phyloP scores from a whole-genome alignment of 2,113 vertebrate genomes.

The Dryoscopus gambensis region DNA sequence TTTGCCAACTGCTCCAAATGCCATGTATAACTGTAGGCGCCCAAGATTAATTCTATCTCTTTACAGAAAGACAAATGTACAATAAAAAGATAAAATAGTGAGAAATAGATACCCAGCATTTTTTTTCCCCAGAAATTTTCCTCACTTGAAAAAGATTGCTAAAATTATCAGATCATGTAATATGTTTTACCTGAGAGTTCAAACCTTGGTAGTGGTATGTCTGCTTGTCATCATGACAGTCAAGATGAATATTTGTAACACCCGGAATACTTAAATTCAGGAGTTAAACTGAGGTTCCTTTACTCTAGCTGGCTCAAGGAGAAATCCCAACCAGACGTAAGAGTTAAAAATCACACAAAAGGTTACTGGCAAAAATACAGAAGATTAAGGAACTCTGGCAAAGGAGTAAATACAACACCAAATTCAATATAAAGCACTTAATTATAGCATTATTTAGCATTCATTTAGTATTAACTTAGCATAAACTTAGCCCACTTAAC shows the following conservation, averaged over 20 bases:
- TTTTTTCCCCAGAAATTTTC: background rate
- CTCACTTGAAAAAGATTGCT: background rate
- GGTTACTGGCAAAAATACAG: background rate
- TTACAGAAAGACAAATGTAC: background rate
- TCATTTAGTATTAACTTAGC: background rate
- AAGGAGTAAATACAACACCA: background rate
- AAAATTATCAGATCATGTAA: background rate
- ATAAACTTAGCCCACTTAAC: background rate
- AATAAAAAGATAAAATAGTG: background rate
- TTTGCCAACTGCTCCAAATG: background rate
- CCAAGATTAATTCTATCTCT: background rate
- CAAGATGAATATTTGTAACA: background rate
- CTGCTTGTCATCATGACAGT: background rate
- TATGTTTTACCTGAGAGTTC: background rate
- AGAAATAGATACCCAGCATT: background rate
- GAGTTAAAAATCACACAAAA: background rate
- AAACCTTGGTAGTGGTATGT: background rate
- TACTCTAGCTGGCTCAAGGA: background rate
- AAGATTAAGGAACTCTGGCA: background rate
- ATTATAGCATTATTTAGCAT: background rate
- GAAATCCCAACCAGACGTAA: background rate
- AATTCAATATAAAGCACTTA: background rate
- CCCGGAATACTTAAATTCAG: background rate
- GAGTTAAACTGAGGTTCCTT: background rate
- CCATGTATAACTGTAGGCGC: background rate